Evolutionary conservation across 2,797 vertebrate genomes (phyloP), one percentile per base, ranked within the genome.

Genomic region (Argyrosomus regius): DNA sequence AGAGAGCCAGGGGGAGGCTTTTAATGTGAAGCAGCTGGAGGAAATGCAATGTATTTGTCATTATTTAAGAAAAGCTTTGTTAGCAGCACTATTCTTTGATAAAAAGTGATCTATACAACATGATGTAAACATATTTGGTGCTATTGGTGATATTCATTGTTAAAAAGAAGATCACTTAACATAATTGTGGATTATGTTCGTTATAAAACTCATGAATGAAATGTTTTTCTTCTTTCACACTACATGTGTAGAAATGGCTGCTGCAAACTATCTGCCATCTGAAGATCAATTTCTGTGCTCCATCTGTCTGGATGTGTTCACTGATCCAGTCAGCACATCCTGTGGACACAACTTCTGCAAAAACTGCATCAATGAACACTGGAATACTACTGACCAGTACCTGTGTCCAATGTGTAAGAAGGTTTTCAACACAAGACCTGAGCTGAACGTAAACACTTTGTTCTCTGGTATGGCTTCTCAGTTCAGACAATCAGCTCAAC

Each of bases 301-400:
- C 49, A 48, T 68, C 65, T 77, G 77, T 79, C 56, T 73, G 56
- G 70, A 73, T 61, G 48, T 73, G 7, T 73, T 73, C 39, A 79
- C 57, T 67, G 48, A 73, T 61, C 76, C 68, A 18, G 61, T 65
- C 61, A 46, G 0, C 2, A 66, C 1, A 60, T 0, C 46, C 14
- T 68, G 77, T 62, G 70, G 53, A 58, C 70, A 80, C 71, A 80
- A 73, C 70, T 80, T 60, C 62, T 79, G 77, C 39, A 68, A 67
- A 22, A 62, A 1, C 28, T 75, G 78, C 65, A 69, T 75, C 59
- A 39, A 0, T 70, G 0, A 52, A 12, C 46, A 80, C 35, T 70
- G 65, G 72, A 10, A 70, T 3, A 54, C 0, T 2, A 1, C 6
- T 1, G 7, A 13, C 5, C 2, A 0, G 17, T 24, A 2, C 18